Evolutionary conservation across 2,888 invertebrate genomes (phyloP), one percentile per base, ranked within the genome.

Genomic region (Drosophila peninsularis): DNA sequence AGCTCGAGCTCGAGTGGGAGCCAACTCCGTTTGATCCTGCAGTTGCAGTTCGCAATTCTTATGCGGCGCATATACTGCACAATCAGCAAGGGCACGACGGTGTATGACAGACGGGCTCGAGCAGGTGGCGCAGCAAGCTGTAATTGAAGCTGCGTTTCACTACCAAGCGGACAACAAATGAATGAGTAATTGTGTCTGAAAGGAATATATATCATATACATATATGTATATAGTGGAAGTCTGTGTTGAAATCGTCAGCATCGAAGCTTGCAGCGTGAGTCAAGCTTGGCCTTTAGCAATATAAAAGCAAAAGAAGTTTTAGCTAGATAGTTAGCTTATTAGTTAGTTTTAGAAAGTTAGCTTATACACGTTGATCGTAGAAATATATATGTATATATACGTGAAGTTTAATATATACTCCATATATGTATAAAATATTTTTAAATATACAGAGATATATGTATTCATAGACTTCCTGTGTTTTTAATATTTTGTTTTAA

Each of bases 1-100:
- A 24, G 41, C 41, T 13, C 19, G 11, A 41, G 14, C 17, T 30
- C 27, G 27, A 30, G 27, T 24, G 24, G 14, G 10, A 41, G 36
- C 14, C 27, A 30, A 1, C 27, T 6, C 27, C 0, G 27, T 7
- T 30, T 19, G 11, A 30, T 19, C 17, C 36, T 27, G 37, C 47
- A 65, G 41, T 65, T 62, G 50, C 44, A 36, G 27, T 1, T 30
- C 30, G 62, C 62, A 44, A 52, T 44, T 66, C 55, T 52, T 24
- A 39, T 36, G n/a, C 36, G n/a, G n/a, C 24, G n/a, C 24, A 24
- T 4, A 24, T 21, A 17, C 19, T 13, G 19, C 47, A 30, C 3
- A 32, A 21, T 11, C 39, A 21, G 11, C 11, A 9, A 17, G 65
- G n/a, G 7, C 24, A 24, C 24, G 30, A 17, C 7, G 30, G 14